Percentiles rank a stretch among this genome's conserved stretches.
Evolutionary conservation across 2,888 invertebrate genomes (phyloP).

Genomic region (Macrophya alboannulata): DNA sequence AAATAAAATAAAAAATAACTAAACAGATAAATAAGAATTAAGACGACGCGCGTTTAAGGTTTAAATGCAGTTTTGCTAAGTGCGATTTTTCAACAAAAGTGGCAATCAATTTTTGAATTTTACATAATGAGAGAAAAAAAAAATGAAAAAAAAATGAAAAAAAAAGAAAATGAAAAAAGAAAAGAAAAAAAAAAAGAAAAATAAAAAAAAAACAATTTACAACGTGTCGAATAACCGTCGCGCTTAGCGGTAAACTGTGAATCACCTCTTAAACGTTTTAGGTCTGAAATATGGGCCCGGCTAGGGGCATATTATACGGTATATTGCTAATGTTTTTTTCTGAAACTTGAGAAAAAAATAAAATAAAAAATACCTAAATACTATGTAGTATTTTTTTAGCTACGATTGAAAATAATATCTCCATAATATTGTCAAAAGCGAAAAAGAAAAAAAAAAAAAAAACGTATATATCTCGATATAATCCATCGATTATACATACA

Average conservation of each 20-base stretch:
- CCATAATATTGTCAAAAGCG: neutral
- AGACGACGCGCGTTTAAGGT: constrained; percentile 58
- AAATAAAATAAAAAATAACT: constrained; percentile 64
- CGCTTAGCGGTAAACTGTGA: constrained; percentile 35
- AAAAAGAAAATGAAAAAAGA: constrained; percentile 51
- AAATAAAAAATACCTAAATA: neutral
- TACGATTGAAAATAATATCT: constrained; percentile 16
- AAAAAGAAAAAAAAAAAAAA: neutral
- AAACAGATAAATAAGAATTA: constrained; percentile 50
- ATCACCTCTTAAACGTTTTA: neutral
- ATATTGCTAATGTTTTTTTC: constrained; percentile 45
- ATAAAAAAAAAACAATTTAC: constrained; percentile 53
- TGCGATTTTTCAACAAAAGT: constrained; percentile 60
- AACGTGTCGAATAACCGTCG: constrained; percentile 37
- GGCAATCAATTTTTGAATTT: constrained; percentile 69
- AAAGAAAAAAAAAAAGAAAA: constrained; percentile 53
- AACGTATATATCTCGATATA: constrained; percentile 27
- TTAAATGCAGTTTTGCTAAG: constrained; percentile 56
- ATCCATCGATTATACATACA: neutral
- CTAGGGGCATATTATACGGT: neutral
- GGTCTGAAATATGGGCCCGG: constrained; percentile 31
- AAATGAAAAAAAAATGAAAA: constrained; percentile 40
- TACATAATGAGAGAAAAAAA: constrained; percentile 58
- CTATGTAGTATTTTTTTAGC: constrained; percentile 44
- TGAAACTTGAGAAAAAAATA: constrained; percentile 30